Conservation (phyloP, 2,113 vertebrate species). For the Camelus dromedarius region DNA sequence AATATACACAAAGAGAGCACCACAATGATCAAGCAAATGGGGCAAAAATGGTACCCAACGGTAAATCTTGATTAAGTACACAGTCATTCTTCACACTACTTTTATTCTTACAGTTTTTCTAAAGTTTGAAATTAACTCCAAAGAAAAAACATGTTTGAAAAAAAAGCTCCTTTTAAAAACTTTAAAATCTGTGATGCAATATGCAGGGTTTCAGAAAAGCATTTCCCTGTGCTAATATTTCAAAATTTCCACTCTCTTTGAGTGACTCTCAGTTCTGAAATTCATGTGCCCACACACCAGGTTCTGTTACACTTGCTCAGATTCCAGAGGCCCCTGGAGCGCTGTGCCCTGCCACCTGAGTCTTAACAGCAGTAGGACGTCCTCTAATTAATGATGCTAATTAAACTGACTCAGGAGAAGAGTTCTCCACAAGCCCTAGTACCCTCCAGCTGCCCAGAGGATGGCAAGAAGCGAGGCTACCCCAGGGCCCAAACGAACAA, state of each 20-base stretch:
- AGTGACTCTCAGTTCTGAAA: background rate
- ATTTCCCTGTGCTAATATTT: background rate
- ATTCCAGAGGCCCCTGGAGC: background rate
- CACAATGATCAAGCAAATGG: background rate
- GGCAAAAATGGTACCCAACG: background rate
- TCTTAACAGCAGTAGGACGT: background rate
- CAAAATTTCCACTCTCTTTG: background rate
- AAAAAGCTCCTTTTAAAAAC: background rate
- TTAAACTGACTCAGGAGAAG: background rate
- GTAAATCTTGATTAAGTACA: background rate
- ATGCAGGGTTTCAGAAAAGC: background rate
- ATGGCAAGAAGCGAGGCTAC: background rate
- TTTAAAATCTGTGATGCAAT: background rate
- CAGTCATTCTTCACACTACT: background rate
- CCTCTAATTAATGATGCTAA: background rate
- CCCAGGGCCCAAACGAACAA: background rate
- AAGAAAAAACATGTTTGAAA: background rate
- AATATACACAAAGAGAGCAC: background rate
- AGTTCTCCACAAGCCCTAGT: background rate
- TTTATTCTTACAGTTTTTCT: background rate
- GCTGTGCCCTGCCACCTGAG: background rate
- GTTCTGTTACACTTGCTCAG: background rate
- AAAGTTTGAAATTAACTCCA: background rate
- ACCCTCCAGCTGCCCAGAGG: background rate
- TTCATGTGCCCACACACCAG: rapidly evolving